Conservation (phyloP, 2,113 vertebrate species). For the Grus americana region DNA sequence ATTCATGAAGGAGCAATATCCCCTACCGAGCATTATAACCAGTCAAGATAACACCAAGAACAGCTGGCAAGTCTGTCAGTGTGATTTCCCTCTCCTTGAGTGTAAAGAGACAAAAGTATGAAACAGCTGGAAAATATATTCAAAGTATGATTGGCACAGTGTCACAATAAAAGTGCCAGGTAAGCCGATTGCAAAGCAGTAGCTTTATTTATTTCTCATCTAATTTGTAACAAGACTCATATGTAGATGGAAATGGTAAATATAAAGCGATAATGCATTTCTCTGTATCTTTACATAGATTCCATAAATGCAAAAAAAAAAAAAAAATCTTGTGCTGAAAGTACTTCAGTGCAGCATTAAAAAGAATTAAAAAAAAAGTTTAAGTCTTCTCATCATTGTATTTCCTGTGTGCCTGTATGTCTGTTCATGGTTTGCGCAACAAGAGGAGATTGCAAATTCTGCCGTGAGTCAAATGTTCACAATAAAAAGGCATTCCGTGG, state of each 20-base stretch:
- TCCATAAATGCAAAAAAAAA: not conserved
- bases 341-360: not conserved
- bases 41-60: conserved; percentile 29
- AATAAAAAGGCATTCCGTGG: not conserved
- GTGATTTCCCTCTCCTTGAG: conserved; percentile 4
- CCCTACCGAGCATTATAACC: conserved; percentile 10
- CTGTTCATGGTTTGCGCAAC: not conserved
- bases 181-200: not conserved
- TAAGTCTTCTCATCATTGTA: not conserved
- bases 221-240: not conserved
- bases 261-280: not conserved
- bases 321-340: not conserved
- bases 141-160: not conserved
- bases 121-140: conserved; percentile 18
- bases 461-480: accelerated
- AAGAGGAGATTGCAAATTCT: not conserved
- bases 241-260: not conserved
- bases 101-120: not conserved
- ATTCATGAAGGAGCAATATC: conserved; percentile 39
- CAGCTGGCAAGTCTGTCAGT: conserved; percentile 8
- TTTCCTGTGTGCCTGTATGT: not conserved
- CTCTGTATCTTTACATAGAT: not conserved
- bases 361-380: not conserved
- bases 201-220: not conserved
- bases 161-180: not conserved